Percentiles rank a stretch among this genome's conserved stretches.
Evolutionary conservation across 2,888 invertebrate species (phyloP).

Genomic region (Idaea dimidiata): DNA sequence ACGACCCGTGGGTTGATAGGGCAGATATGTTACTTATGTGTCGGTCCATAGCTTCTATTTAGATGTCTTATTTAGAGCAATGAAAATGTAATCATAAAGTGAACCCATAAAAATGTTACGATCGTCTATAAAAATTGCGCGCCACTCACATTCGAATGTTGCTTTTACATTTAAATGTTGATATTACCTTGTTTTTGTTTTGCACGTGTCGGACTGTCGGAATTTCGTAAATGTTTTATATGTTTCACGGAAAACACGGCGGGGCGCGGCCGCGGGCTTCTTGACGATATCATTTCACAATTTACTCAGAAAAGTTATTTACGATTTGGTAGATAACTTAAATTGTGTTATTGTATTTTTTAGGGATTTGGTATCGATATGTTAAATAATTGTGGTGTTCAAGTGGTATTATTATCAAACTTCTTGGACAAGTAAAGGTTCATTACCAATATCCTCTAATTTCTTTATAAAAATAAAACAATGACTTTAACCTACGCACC

Average conservation of each 20-base stretch:
- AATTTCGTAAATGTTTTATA: conserved; percentile 2
- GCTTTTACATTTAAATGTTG: conserved; percentile 38
- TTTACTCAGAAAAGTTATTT: background rate
- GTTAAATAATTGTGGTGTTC: no score
- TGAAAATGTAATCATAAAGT: conserved; percentile 45
- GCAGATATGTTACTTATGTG: conserved; percentile 3
- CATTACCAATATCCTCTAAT: no score
- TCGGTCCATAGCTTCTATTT: background rate
- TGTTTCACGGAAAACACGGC: conserved; percentile 1
- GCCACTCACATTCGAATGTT: conserved; percentile 41
- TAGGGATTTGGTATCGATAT: background rate
- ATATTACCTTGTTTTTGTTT: conserved; percentile 24
- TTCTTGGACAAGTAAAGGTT: no score
- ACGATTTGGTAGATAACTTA: background rate
- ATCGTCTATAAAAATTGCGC: conserved; percentile 52
- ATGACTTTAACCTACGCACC: no score
- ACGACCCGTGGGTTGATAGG: background rate
- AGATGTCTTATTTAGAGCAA: conserved; percentile 40
- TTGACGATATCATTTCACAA: background rate
- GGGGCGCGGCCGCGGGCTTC: background rate
- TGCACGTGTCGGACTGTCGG: background rate
- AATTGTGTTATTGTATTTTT: background rate
- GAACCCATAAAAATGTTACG: conserved; percentile 59
- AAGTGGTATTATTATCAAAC: no score
- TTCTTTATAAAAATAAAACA: no score